Conservation (phyloP, 2,888 invertebrate species). For the Tupiocoris notatus region DNA sequence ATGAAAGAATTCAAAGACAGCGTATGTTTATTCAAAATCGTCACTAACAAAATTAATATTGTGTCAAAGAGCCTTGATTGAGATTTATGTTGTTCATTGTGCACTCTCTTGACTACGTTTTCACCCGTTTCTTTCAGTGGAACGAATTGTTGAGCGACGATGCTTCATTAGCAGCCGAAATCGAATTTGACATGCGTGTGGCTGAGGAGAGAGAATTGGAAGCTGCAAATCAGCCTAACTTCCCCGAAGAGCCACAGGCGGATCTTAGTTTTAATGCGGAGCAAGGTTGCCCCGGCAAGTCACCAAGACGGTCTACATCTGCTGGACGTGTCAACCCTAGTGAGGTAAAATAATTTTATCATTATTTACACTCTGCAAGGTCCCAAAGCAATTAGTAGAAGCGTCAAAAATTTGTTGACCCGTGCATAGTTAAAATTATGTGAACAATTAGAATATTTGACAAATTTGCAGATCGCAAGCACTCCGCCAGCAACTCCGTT, state of each 20-base stretch:
- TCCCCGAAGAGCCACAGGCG: background rate
- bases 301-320: background rate
- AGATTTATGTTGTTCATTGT: background rate
- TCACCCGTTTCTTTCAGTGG: slow-evolving; percentile 44
- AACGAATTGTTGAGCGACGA: slow-evolving; percentile 46
- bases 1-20: slow-evolving; percentile 48
- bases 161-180: slow-evolving; percentile 45
- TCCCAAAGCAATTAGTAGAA: too few species aligned
- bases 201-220: slow-evolving; percentile 8
- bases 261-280: too few species aligned
- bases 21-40: slow-evolving; percentile 26
- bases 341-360: too few species aligned
- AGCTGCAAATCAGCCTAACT: background rate
- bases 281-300: background rate
- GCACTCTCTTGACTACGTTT: background rate
- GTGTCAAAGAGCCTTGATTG: background rate
- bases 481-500: background rate
- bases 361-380: too few species aligned
- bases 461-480: background rate
- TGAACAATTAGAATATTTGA: too few species aligned
- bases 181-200: slow-evolving; percentile 44
- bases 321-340: background rate
- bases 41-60: background rate
- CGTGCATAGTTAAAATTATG: too few species aligned
- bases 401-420: too few species aligned